A percentile compares a stretch with the other conserved stretches of the same genome.
Conservation (phyloP, 2,113 vertebrate genomes). For the Circaetus gallicus region DNA sequence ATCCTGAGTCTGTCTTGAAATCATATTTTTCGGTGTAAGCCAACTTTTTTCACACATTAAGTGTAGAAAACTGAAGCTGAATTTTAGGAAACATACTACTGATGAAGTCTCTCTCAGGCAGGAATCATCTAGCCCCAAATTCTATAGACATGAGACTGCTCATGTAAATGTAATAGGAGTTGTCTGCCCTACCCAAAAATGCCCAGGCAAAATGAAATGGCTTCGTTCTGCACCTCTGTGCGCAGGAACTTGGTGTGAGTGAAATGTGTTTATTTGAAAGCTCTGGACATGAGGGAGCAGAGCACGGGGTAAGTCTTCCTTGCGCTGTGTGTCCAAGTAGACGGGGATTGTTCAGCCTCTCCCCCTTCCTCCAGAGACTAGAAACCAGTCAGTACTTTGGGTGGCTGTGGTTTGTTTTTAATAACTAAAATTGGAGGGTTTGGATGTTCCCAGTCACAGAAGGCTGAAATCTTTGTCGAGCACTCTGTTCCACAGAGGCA, state of each 20-base stretch:
- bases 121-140: too few relatives aligned
- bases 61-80: not conserved
- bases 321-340: not conserved
- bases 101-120: not conserved
- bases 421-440: not conserved
- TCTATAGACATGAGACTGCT: fast-evolving
- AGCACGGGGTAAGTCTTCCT: not conserved
- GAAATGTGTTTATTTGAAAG: not conserved
- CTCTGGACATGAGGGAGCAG: not conserved
- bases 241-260: fast-evolving
- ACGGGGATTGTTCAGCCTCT: not conserved
- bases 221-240: not conserved
- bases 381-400: not conserved
- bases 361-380: not conserved
- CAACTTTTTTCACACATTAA: not conserved
- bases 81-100: not conserved
- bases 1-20: not conserved
- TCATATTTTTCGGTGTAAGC: fast-evolving
- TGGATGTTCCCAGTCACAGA: not conserved
- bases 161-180: fast-evolving
- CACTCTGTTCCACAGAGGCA: not conserved
- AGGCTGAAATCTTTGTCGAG: not conserved
- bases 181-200: not conserved
- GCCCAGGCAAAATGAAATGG: not conserved
- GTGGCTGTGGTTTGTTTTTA: not conserved